A percentile compares a stretch with the other conserved stretches of the same genome.
Conservation (phyloP, 2,113 vertebrate genomes). For the Morone saxatilis region DNA sequence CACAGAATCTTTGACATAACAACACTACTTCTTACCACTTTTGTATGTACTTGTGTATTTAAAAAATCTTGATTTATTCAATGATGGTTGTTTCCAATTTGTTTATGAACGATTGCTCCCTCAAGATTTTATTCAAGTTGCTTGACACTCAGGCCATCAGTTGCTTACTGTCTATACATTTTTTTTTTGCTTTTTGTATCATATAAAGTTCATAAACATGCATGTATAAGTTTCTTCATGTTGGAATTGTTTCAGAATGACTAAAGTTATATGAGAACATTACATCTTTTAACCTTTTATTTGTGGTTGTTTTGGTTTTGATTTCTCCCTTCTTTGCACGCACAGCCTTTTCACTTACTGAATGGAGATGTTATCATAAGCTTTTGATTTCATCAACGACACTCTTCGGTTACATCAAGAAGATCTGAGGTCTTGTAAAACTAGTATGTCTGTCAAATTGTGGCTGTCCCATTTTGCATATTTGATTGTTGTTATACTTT, state of each 20-base stretch:
- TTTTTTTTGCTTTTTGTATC: constrained; percentile 67
- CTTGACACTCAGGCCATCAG: constrained; percentile 45
- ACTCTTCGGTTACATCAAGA: not conserved
- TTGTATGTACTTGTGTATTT: constrained; percentile 58
- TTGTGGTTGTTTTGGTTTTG: constrained; percentile 68
- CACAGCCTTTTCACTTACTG: constrained; percentile 55
- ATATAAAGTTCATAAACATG: constrained; percentile 63
- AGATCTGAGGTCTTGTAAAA: constrained; percentile 11
- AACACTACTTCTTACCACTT: constrained; percentile 41
- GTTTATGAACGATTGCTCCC: constrained; percentile 58
- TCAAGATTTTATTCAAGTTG: constrained; percentile 48
- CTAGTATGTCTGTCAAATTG: constrained; percentile 1
- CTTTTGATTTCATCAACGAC: constrained; percentile 7
- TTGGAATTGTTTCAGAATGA: constrained; percentile 71
- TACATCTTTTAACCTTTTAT: constrained; percentile 64
- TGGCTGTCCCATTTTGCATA: not conserved
- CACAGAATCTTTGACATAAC: constrained; percentile 39
- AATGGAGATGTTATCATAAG: constrained; percentile 39
- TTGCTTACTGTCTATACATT: constrained; percentile 54
- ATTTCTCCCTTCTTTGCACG: constrained; percentile 1
- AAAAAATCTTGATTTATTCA: constrained; percentile 43
- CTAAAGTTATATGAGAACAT: constrained; percentile 73
- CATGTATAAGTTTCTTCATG: constrained; percentile 68
- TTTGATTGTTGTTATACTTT: constrained; percentile 9
- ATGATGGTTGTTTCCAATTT: constrained; percentile 42